These are phyloP conservation scores for Callorhinus ursinus DNA, from an alignment of 2,113 vertebrate species.

Conservation along the genomic window DNA sequence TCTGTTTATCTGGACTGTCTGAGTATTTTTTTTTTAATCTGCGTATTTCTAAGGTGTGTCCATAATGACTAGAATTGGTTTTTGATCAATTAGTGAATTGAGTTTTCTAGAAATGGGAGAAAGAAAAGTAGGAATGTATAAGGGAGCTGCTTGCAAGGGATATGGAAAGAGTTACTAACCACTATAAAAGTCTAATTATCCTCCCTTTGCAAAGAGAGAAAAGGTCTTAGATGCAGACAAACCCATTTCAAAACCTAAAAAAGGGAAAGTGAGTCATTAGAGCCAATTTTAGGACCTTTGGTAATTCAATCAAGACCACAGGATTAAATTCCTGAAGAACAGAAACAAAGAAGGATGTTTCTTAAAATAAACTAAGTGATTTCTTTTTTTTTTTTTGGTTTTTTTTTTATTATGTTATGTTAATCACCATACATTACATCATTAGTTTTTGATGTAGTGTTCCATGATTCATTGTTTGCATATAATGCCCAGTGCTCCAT, in stretches of 20 bases:
- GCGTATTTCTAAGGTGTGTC: neutral
- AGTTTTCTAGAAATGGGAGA: neutral
- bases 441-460: too few relatives aligned
- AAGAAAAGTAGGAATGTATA: neutral
- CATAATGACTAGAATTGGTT: neutral
- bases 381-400: too few relatives aligned
- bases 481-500: too few relatives aligned
- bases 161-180: neutral
- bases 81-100: neutral
- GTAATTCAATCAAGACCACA: neutral
- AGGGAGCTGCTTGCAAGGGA: neutral
- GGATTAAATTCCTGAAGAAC: slow-evolving; percentile 16
- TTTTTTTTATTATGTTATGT: too few relatives aligned
- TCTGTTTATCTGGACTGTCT: neutral
- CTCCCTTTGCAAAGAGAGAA: neutral
- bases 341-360: slow-evolving; percentile 23
- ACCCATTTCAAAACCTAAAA: slow-evolving; percentile 8
- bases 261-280: neutral
- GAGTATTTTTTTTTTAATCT: neutral
- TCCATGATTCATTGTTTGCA: too few relatives aligned
- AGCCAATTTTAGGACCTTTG: neutral
- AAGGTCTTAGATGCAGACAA: neutral
- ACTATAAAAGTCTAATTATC: neutral
- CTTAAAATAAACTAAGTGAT: slow-evolving; percentile 3
- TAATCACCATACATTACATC: too few relatives aligned